Evolutionary conservation across 2,888 invertebrate genomes (phyloP), one percentile per base, ranked within the genome.

Genomic region (Chrysolina oricalcia): DNA sequence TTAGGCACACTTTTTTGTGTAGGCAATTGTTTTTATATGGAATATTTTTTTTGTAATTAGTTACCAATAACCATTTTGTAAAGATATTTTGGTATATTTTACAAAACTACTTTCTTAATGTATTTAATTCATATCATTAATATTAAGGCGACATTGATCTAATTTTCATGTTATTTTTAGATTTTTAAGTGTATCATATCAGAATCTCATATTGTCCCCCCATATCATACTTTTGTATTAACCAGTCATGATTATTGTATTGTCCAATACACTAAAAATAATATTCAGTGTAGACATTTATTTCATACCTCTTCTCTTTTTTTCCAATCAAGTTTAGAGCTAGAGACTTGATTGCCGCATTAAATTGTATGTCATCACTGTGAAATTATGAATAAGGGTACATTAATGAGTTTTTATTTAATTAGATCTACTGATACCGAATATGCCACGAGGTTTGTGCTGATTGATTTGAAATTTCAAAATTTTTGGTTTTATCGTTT

Each of bases 181-280:
- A 76, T 80, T 76, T 70, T 82, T 80, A 65, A 80, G 81, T 81
- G 81, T 81, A 78, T 80, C 82, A 82, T 82, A 81, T 81, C 81
- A 80, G 75, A 77, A 80, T 77, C 75, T 81, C 74, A 80, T 75
- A 81, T 78, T 77, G 77, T 75, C 78, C 77, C 77, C 77, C 76
- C 82, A 83, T 82, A 81, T 82, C 83, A 82, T 81, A 80, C 76
- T 81, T 83, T 83, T 83, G 79, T 81, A 81, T 81, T 81, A 83
- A 83, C 83, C 80, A 68, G 68, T 53, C 68, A 81, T 80, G 76
- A 79, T 80, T 73, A 78, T 78, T 78, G 74, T 74, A 83, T 80
- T 82, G 80, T 83, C 82, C 81, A 83, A 83, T 83, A 82, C 81
- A 82, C 75, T 68, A 74, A 66, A 74, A 71, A 43, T 23, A 66